These are phyloP conservation scores for Prionace glauca DNA, from an alignment of 2,797 vertebrate genomes.

Conservation along the genomic window DNA sequence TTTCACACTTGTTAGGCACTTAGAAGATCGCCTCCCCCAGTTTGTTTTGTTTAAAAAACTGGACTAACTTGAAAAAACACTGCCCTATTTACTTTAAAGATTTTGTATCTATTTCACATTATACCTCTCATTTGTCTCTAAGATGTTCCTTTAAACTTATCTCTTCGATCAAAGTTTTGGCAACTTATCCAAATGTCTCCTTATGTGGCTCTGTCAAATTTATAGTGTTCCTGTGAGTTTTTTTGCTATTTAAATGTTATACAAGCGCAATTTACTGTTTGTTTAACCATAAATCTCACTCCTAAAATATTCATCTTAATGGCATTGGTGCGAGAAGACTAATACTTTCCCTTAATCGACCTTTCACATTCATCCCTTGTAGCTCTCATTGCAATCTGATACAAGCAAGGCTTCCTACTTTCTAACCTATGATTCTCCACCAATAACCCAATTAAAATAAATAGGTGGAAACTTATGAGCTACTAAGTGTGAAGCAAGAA, in stretches of 20 bases:
- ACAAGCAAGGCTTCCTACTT: neutral
- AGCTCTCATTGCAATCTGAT: neutral
- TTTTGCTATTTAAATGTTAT: neutral
- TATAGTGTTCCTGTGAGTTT: neutral
- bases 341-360: neutral
- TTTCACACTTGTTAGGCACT: no score
- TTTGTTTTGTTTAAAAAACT: neutral
- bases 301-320: neutral
- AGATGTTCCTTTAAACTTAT: neutral
- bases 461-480: neutral
- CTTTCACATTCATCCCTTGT: neutral
- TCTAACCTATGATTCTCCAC: neutral
- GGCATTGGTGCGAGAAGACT: neutral
- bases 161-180: neutral
- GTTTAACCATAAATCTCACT: neutral
- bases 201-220: neutral
- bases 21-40: no score
- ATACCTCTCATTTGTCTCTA: neutral
- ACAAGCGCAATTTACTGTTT: neutral
- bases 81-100: neutral
- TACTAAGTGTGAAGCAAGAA: neutral
- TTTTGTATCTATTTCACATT: neutral
- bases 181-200: neutral
- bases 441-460: neutral
- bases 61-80: neutral